Evolutionary conservation across 2,113 vertebrate species (phyloP).

Genomic region (Laticauda laticaudata): DNA sequence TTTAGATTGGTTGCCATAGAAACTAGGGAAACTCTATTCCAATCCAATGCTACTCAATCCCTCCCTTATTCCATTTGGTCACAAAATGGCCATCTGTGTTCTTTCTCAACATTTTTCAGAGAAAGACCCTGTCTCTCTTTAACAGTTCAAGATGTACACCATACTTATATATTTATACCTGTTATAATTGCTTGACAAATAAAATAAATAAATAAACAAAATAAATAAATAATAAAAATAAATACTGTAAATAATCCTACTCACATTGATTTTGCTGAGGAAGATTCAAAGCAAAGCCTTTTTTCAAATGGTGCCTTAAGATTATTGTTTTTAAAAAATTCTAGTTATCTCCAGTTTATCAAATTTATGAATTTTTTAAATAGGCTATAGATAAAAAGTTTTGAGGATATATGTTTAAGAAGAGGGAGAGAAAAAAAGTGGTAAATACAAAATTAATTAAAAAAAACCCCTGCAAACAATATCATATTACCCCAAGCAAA

Average conservation of each 20-base stretch:
- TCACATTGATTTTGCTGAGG: slow-evolving; percentile 7
- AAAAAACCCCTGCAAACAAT: background rate
- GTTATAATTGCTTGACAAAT: too few species aligned
- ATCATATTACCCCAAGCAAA: background rate
- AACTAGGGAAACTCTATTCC: slow-evolving; percentile 54
- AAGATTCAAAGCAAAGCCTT: background rate
- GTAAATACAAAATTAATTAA: background rate
- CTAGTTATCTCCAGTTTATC: background rate
- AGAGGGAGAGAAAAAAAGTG: background rate
- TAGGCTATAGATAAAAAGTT: background rate
- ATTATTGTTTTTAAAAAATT: background rate
- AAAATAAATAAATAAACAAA: too few species aligned
- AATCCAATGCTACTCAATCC: slow-evolving; percentile 22
- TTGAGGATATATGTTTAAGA: background rate
- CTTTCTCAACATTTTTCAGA: slow-evolving; percentile 21
- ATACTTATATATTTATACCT: background rate
- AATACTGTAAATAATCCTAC: background rate
- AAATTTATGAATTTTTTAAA: background rate
- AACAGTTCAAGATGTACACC: background rate
- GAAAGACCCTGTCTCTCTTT: slow-evolving; percentile 8
- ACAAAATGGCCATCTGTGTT: slow-evolving; percentile 7
- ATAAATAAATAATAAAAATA: too few species aligned
- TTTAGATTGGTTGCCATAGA: slow-evolving; percentile 61
- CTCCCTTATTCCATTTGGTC: slow-evolving; percentile 19
- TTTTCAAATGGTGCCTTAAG: background rate